Percentiles rank a stretch among this genome's conserved stretches.
phyloP scores from a whole-genome alignment of 2,888 invertebrate genomes.

The Desoria tigrina region DNA sequence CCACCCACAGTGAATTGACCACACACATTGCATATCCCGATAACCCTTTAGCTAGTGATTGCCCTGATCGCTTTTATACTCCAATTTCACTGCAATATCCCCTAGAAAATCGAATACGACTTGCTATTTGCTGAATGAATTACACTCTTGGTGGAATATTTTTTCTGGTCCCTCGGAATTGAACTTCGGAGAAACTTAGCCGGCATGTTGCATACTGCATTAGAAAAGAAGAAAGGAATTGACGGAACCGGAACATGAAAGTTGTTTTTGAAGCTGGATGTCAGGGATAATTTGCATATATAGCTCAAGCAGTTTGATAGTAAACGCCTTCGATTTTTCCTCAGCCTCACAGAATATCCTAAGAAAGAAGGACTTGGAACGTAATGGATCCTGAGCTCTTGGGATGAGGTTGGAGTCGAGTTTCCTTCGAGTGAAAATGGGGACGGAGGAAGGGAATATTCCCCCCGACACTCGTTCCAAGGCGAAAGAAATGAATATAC shows the following conservation, averaged over 20 bases:
- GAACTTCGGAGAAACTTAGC: neutral
- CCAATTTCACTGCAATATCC: no score
- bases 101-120: neutral
- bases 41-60: no score
- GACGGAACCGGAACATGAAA: neutral
- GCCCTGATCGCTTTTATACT: no score
- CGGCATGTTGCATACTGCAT: neutral
- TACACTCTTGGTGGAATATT: neutral
- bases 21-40: no score
- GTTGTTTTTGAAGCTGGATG: neutral
- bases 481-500: neutral
- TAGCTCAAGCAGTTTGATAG: neutral
- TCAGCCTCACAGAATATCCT: neutral
- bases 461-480: conserved; percentile 38
- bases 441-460: conserved; percentile 25
- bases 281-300: conserved; percentile 6
- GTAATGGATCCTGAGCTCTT: neutral
- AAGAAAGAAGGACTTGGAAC: conserved; percentile 7
- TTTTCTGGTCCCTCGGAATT: no score
- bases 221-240: neutral
- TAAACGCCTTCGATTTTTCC: neutral
- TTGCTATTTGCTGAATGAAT: neutral
- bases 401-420: neutral
- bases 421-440: neutral
- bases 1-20: no score